Base-by-base conservation (phyloP, 2,888 invertebrate genomes). In the Thera britannica region DNA sequence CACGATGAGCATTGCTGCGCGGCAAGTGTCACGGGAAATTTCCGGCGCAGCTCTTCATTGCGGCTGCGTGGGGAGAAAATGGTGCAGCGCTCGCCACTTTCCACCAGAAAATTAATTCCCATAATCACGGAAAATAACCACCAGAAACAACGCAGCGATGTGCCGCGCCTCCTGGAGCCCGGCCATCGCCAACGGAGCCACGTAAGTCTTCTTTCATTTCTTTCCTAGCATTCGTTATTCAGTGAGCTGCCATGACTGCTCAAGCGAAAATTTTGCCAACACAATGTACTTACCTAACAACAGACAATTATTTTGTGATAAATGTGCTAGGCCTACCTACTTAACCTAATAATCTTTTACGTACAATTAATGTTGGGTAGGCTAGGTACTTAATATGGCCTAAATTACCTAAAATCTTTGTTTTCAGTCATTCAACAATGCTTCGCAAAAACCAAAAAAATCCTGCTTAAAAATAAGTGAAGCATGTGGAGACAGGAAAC, bases 1-100 rank as follows among this genome's bases (percentile, higher is more conserved):
- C 90, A 92, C 82, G 93, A 93, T 87, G 93, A 92, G 77, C 88
- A 90, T 79, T 93, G 90, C 85, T 92, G 93, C 89, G 88, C 93
- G 86, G 90, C 90, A 84, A 91, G 92, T 90, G 86, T 89, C 91
- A 88, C 90, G 84, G 86, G 94, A 81, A 87, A 91, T 81, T 94
- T 96, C 86, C 95, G 95, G 73, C 95, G 96, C 84, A 94, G 96
- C 78, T 93, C 94, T 67, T 96, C 96, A 86, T 86, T 96, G 95
- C 95, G 96, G 83, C 84, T 96, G 95, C 96, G 96, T 88, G 95
- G 95, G 82, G 95, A 95, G 90, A 92, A 94, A 88, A 93, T 93
- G 90, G 89, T 92, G 90, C 93, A 92, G 81, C 93, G 93, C 73
- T 94, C 94, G 83, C 94, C 93, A 82, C 86, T 92, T 83, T 87